Evolutionary conservation across 1,140 invertebrate genomes (phyloP).

Genomic region (Eriosoma lanigerum): DNA sequence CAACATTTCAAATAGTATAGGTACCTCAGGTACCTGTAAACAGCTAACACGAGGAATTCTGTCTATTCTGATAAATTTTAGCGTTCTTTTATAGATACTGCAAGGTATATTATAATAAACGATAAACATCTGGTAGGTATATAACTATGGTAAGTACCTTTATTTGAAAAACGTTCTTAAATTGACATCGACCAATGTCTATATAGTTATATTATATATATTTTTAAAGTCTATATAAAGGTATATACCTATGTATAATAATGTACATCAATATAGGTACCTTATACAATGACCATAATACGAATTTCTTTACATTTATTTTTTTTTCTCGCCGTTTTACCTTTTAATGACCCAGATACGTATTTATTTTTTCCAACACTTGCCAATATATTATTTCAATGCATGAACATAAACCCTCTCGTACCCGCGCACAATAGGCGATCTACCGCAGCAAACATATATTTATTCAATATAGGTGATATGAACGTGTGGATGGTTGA

Average conservation of each 20-base stretch:
- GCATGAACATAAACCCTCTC: neutral
- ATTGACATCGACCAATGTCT: neutral
- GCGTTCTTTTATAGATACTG: too few species aligned
- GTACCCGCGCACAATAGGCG: constrained; percentile 16
- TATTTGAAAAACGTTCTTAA: neutral
- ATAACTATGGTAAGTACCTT: too few species aligned
- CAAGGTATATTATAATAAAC: too few species aligned
- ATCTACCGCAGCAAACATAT: neutral
- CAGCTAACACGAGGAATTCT: too few species aligned
- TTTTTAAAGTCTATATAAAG: too few species aligned
- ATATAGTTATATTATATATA: too few species aligned
- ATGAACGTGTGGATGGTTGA: neutral
- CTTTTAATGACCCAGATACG: neutral
- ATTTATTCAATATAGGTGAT: neutral
- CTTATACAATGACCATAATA: neutral
- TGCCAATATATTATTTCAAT: neutral
- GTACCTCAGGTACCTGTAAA: too few species aligned
- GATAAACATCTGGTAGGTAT: too few species aligned
- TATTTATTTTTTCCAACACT: neutral
- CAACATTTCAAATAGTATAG: neutral
- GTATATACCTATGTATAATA: too few species aligned
- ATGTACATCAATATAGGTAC: too few species aligned
- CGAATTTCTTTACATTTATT: neutral
- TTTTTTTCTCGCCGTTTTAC: neutral
- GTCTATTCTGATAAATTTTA: too few species aligned